These are phyloP conservation scores for Silurus meridionalis DNA, from an alignment of 2,113 vertebrate genomes.

Conservation along the genomic window DNA sequence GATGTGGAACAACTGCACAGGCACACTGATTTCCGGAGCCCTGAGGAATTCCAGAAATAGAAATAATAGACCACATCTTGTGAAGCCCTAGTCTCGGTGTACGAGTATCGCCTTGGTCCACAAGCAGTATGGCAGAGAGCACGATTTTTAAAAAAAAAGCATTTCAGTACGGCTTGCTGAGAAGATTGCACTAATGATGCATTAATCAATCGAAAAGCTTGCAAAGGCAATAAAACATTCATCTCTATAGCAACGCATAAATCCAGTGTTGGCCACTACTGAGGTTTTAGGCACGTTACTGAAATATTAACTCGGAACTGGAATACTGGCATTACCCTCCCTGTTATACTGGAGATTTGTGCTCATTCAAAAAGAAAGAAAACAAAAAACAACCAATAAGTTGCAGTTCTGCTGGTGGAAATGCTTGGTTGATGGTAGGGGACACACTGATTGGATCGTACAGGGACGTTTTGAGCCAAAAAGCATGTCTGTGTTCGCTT, in stretches of 20 bases:
- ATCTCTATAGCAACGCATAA: neutral
- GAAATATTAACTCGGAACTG: neutral
- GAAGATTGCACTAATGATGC: conserved; percentile 5
- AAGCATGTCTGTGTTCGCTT: neutral
- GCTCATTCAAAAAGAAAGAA: too few species aligned
- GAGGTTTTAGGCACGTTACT: neutral
- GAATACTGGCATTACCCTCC: neutral
- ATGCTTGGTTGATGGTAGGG: neutral
- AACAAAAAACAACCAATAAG: neutral
- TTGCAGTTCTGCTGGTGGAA: neutral
- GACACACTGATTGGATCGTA: neutral
- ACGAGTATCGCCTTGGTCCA: conserved; percentile 13
- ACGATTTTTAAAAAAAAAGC: too few species aligned
- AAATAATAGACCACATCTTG: neutral
- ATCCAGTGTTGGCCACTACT: neutral
- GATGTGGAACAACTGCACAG: conserved; percentile 34
- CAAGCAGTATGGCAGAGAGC: conserved; percentile 9
- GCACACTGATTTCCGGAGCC: conserved; percentile 21
- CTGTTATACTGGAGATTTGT: neutral
- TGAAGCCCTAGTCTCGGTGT: conserved; percentile 1
- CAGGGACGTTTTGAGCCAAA: neutral
- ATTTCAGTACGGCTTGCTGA: neutral
- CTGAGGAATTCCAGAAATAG: conserved; percentile 45
- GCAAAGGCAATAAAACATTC: neutral
- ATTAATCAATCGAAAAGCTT: neutral